phyloP scores from a whole-genome alignment of 1,140 invertebrate genomes.

The Leptinotarsa defecta region DNA sequence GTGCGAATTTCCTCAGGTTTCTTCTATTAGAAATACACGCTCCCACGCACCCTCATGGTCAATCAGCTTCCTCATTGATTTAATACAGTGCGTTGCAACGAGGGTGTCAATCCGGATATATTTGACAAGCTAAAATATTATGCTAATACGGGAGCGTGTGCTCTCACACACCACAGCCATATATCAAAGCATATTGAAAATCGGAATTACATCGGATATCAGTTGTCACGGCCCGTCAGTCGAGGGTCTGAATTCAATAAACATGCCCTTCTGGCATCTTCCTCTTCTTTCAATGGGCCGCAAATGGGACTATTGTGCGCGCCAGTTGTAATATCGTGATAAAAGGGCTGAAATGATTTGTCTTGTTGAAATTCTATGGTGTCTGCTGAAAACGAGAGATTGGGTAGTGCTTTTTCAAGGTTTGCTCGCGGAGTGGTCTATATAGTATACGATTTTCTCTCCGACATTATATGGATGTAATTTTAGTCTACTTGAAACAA shows the following conservation, averaged over 20 bases:
- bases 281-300: conserved; percentile 19
- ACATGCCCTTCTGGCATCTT: conserved; percentile 20
- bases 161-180: conserved; percentile 15
- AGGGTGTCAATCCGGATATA: conserved; percentile 23
- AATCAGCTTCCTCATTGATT: conserved; percentile 18
- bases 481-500: no score
- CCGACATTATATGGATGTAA: no score
- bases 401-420: no score
- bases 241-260: conserved; percentile 25
- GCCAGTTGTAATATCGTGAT: conserved; percentile 16
- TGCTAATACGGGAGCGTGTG: conserved; percentile 12
- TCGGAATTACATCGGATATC: conserved; percentile 26
- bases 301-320: conserved; percentile 26
- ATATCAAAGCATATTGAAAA: conserved; percentile 27
- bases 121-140: conserved; percentile 24
- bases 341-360: not conserved
- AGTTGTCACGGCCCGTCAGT: conserved; percentile 7
- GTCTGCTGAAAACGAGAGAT: no score
- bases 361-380: not conserved
- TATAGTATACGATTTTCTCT: no score
- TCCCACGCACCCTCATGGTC: not conserved
- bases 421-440: no score
- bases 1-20: no score
- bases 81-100: conserved; percentile 11
- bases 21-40: no score